These are phyloP conservation scores for Scophthalmus maximus DNA, from an alignment of 2,113 vertebrate species.

Conservation along the genomic window DNA sequence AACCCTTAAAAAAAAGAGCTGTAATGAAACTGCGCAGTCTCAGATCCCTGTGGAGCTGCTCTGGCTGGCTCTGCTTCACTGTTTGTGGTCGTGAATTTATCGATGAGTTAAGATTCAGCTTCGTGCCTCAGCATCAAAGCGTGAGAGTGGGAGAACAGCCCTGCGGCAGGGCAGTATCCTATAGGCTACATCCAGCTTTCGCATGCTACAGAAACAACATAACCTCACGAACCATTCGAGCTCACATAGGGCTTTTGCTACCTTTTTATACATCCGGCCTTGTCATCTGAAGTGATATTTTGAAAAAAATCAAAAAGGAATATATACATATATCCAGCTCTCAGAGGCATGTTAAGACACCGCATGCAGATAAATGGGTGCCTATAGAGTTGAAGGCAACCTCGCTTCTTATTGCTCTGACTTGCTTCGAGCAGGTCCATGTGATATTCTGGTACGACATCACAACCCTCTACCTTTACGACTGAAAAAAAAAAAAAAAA, in stretches of 20 bases:
- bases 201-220: slow-evolving; percentile 75
- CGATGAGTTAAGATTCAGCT: slow-evolving; percentile 63
- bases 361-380: slow-evolving; percentile 74
- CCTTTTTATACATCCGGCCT: slow-evolving; percentile 67
- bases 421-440: slow-evolving; percentile 37
- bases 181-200: slow-evolving; percentile 59
- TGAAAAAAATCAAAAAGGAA: slow-evolving; percentile 13
- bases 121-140: slow-evolving; percentile 77
- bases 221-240: slow-evolving; percentile 68
- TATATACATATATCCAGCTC: slow-evolving; percentile 33
- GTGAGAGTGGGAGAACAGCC: slow-evolving; percentile 49
- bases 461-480: slow-evolving; percentile 40
- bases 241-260: slow-evolving; percentile 60
- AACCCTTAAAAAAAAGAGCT: slow-evolving; percentile 15
- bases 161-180: slow-evolving; percentile 48
- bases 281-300: slow-evolving; percentile 24
- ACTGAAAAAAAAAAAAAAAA: slow-evolving; percentile 41
- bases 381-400: slow-evolving; percentile 69
- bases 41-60: slow-evolving; percentile 56
- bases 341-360: slow-evolving; percentile 69
- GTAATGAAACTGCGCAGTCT: slow-evolving; percentile 33
- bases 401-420: slow-evolving; percentile 57
- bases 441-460: slow-evolving; percentile 41
- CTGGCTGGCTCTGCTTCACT: slow-evolving; percentile 32
- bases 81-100: slow-evolving; percentile 58